A percentile compares a stretch with the other conserved stretches of the same genome.
These are phyloP conservation scores for Galeopsomyia nigrocyanea DNA, from an alignment of 2,888 invertebrate species.

Conservation along the genomic window DNA sequence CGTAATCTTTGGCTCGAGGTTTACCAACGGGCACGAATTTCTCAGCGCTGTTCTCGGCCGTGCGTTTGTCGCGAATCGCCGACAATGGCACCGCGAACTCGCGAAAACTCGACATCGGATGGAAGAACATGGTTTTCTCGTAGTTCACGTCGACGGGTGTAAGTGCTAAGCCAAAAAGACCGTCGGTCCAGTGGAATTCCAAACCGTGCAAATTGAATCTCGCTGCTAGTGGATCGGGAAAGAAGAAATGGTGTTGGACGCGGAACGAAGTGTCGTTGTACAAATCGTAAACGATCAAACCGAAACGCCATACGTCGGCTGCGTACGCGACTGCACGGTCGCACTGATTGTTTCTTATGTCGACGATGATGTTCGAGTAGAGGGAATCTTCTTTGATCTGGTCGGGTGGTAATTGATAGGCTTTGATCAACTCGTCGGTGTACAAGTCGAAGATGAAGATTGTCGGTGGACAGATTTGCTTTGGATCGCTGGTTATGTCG, in stretches of 20 bases:
- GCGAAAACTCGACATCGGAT: slow-evolving; percentile 85
- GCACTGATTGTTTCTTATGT: slow-evolving; percentile 74
- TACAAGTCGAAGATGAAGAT: slow-evolving; percentile 80
- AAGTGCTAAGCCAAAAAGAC: slow-evolving; percentile 82
- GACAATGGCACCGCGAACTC: slow-evolving; percentile 82
- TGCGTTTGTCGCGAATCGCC: slow-evolving; percentile 74
- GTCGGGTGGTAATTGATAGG: slow-evolving; percentile 76
- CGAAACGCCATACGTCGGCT: slow-evolving; percentile 80
- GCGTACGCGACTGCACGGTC: slow-evolving; percentile 77
- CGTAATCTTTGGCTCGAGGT: slow-evolving; percentile 67
- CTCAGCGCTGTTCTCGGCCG: slow-evolving; percentile 58
- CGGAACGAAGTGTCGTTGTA: slow-evolving; percentile 75
- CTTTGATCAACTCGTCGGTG: slow-evolving; percentile 75
- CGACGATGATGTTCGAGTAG: slow-evolving; percentile 78
- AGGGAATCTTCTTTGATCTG: slow-evolving; percentile 78
- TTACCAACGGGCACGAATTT: slow-evolving; percentile 64
- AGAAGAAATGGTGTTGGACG: slow-evolving; percentile 79
- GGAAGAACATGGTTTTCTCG: slow-evolving; percentile 81
- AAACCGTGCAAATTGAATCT: slow-evolving; percentile 82
- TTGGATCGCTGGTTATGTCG: slow-evolving; percentile 76
- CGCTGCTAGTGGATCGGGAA: slow-evolving; percentile 81
- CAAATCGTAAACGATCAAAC: slow-evolving; percentile 75
- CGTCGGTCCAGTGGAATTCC: slow-evolving; percentile 87
- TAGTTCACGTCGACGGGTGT: slow-evolving; percentile 71
- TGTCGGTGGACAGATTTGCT: slow-evolving; percentile 81